Evolutionary conservation across 64 coral and sea anemone genomes (phyloP).

Genomic region (Montipora foliosa): DNA sequence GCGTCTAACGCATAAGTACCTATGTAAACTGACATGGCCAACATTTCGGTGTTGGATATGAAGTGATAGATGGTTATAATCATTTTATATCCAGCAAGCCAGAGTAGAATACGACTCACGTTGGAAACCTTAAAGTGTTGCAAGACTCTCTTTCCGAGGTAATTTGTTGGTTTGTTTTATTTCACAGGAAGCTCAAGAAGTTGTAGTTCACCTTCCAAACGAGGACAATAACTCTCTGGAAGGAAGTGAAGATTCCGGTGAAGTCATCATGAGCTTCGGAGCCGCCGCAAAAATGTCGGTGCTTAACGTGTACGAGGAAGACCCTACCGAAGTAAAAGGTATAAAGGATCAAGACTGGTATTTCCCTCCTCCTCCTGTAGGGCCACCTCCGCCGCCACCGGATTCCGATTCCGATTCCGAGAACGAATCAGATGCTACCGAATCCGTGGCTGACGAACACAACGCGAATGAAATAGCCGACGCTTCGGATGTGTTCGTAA

Average conservation of each 20-base stretch:
- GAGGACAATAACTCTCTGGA: slow-evolving; percentile 33
- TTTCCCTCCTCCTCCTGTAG: background rate
- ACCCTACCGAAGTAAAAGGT: background rate
- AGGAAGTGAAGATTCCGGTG: slow-evolving; percentile 1
- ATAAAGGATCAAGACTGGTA: background rate
- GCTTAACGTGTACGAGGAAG: background rate
- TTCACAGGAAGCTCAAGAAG: slow-evolving; percentile 49
- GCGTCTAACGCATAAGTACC: too few species aligned
- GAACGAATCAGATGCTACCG: background rate
- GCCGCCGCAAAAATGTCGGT: background rate
- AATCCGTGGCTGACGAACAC: background rate
- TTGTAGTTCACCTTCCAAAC: slow-evolving; percentile 20
- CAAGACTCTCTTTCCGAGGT: background rate
- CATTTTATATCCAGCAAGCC: too few species aligned
- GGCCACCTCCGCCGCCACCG: slow-evolving; percentile 23
- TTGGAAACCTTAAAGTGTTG: too few species aligned
- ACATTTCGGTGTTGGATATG: too few species aligned
- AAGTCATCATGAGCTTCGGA: slow-evolving; percentile 4
- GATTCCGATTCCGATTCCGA: slow-evolving; percentile 2
- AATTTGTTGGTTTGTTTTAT: background rate
- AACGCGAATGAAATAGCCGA: background rate
- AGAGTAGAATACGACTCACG: too few species aligned
- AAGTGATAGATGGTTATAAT: too few species aligned
- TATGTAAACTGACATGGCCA: too few species aligned
- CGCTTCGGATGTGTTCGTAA: background rate